phyloP scores from a whole-genome alignment of 2,888 invertebrate species.

The Apeira syringaria region DNA sequence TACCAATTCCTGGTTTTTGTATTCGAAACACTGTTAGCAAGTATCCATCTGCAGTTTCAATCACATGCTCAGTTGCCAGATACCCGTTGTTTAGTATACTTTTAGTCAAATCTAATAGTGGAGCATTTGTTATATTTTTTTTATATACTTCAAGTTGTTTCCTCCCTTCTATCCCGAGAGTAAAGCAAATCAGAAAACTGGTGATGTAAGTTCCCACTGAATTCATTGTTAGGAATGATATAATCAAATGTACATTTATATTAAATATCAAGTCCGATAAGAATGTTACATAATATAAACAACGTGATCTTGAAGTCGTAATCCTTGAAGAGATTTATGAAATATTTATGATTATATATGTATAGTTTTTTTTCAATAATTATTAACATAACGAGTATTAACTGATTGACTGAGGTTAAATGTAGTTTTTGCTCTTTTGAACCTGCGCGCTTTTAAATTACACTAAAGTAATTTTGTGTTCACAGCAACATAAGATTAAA shows the following conservation, averaged over 20 bases:
- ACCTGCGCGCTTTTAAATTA: too few species aligned
- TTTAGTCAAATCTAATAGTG: slow-evolving; percentile 22
- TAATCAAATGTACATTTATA: not conserved
- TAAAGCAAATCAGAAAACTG: not conserved
- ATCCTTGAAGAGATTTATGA: too few species aligned
- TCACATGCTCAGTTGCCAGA: slow-evolving; percentile 47
- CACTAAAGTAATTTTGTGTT: too few species aligned
- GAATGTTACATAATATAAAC: too few species aligned
- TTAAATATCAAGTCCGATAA: too few species aligned
- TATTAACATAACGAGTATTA: too few species aligned
- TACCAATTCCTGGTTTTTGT: slow-evolving; percentile 30
- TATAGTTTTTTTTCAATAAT: too few species aligned
- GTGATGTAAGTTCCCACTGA: not conserved
- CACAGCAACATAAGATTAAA: too few species aligned
- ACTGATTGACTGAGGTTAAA: too few species aligned
- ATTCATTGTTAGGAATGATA: not conserved
- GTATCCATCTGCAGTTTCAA: slow-evolving; percentile 60
- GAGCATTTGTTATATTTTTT: not conserved
- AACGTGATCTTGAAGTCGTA: too few species aligned
- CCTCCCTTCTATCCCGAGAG: not conserved
- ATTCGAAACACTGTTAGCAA: slow-evolving; percentile 55
- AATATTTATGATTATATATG: too few species aligned
- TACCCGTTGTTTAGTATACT: slow-evolving; percentile 42
- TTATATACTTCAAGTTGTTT: not conserved
- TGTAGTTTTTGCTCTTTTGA: too few species aligned